Conservation (phyloP, 1,140 invertebrate species). For the Formica exsecta region DNA sequence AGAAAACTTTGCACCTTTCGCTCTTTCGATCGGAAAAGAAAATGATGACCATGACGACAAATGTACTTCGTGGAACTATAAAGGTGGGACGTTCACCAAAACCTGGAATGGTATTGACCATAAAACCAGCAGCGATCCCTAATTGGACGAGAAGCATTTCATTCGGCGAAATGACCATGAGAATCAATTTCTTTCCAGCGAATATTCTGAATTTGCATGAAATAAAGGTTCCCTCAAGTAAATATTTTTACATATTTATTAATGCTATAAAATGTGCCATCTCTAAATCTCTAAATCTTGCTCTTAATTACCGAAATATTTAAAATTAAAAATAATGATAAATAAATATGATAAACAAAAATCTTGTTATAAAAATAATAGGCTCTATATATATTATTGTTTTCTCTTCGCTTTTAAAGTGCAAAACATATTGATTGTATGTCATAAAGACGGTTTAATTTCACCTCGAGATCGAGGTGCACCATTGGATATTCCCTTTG, state of each 20-base stretch:
- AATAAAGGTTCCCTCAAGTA: neutral
- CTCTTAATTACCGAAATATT: neutral
- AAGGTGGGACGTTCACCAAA: slow-evolving; percentile 3
- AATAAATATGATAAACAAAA: neutral
- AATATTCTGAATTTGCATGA: slow-evolving; percentile 13
- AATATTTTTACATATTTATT: neutral
- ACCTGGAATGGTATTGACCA: neutral
- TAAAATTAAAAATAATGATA: slow-evolving; percentile 8
- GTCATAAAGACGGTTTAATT: slow-evolving; percentile 43
- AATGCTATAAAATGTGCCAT: neutral
- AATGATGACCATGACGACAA: slow-evolving; percentile 31
- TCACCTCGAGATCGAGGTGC: slow-evolving; percentile 63
- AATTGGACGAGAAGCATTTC: slow-evolving; percentile 26
- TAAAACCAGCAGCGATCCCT: slow-evolving; percentile 16
- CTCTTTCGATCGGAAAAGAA: slow-evolving; percentile 4
- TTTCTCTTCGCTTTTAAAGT: neutral
- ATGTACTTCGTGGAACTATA: slow-evolving; percentile 37
- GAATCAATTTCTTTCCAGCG: neutral
- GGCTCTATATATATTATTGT: neutral
- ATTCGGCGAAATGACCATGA: slow-evolving; percentile 23
- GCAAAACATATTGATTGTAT: neutral
- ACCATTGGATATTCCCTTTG: slow-evolving; percentile 6
- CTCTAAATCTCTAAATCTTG: slow-evolving; percentile 2
- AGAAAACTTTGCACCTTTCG: slow-evolving; percentile 2
- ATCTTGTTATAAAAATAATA: neutral